Evolutionary conservation across 2,888 invertebrate species (phyloP).

Genomic region (Kryphioiulus occultus): DNA sequence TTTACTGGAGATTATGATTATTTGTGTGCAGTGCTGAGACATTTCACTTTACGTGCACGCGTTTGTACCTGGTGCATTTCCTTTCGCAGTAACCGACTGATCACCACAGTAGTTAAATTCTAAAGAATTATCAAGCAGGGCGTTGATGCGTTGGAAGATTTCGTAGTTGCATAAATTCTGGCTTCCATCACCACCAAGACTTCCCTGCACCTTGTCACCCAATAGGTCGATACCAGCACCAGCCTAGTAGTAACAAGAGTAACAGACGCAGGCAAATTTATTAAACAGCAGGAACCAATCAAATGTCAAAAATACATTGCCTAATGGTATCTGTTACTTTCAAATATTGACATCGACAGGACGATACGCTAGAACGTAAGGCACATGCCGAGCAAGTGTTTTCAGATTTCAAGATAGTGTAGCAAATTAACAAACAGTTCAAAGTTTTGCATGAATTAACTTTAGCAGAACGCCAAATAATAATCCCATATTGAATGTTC

Average conservation of each 20-base stretch:
- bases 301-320: constrained; percentile 27
- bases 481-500: no score
- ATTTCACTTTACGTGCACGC: not conserved
- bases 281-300: constrained; percentile 44
- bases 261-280: constrained; percentile 10
- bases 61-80: constrained; percentile 49
- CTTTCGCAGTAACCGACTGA: constrained; percentile 43
- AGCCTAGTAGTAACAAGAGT: constrained; percentile 48
- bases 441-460: no score
- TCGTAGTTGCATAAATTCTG: constrained; percentile 56
- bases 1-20: not conserved
- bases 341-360: not conserved
- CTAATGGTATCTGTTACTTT: not conserved
- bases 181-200: constrained; percentile 51
- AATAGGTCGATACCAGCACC: constrained; percentile 49
- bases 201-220: constrained; percentile 48
- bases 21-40: not conserved
- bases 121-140: constrained; percentile 62
- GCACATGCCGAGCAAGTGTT: not conserved
- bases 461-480: no score
- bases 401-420: not conserved
- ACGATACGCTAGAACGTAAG: not conserved
- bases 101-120: constrained; percentile 58
- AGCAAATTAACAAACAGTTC: no score
- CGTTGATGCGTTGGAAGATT: constrained; percentile 62